Percentiles rank a stretch among this genome's conserved stretches.
Evolutionary conservation across 2,797 vertebrate species (phyloP).

Genomic region (Astyanax mexicanus): DNA sequence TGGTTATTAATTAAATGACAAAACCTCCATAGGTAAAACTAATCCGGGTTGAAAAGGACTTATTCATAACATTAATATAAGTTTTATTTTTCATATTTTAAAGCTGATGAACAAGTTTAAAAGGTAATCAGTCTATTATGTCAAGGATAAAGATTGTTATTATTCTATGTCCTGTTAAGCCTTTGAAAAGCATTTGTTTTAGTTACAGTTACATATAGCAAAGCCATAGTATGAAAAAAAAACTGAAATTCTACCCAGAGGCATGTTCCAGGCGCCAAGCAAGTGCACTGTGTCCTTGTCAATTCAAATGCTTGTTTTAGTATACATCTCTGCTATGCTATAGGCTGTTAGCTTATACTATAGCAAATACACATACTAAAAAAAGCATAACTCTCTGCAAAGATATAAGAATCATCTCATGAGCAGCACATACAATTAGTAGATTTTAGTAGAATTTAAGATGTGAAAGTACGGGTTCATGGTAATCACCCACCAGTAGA

Average conservation of each 20-base stretch:
- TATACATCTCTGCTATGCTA: conserved; percentile 26
- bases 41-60: background rate
- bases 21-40: background rate
- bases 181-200: conserved; percentile 26
- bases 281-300: conserved; percentile 18
- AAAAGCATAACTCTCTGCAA: conserved; percentile 1
- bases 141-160: background rate
- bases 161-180: background rate
- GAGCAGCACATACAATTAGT: background rate
- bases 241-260: conserved; percentile 33
- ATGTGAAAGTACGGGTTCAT: background rate
- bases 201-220: conserved; percentile 30
- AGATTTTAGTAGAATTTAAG: background rate
- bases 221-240: conserved; percentile 21
- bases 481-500: conserved; percentile 89
- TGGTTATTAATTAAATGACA: background rate
- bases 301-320: conserved; percentile 41
- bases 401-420: background rate
- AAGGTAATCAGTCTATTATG: background rate
- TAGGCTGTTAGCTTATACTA: conserved; percentile 25
- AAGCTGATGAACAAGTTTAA: background rate
- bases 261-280: conserved; percentile 17
- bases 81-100: background rate
- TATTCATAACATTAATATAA: background rate
- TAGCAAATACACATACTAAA: conserved; percentile 22